A percentile compares a stretch with the other conserved stretches of the same genome.
Evolutionary conservation across 1,140 invertebrate genomes (phyloP).

Genomic region (Calliopsis andreniformis): DNA sequence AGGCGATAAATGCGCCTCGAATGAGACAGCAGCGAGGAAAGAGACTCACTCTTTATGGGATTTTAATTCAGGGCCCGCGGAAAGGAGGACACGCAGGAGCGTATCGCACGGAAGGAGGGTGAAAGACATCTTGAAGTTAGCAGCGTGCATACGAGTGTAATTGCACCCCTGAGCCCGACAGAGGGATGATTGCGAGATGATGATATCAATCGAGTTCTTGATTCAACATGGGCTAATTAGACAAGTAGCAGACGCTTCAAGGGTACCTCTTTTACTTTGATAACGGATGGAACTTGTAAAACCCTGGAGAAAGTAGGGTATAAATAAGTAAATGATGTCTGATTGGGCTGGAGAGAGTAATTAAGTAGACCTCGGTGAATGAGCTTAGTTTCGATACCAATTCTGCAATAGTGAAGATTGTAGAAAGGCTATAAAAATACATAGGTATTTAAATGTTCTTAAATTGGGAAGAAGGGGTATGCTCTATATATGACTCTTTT

Average conservation of each 20-base stretch:
- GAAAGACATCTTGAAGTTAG: conserved; percentile 10
- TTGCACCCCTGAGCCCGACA: neutral
- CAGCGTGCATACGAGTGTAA: conserved; percentile 30
- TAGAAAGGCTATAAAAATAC: too few relatives aligned
- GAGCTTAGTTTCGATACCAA: too few relatives aligned
- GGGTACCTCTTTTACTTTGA: too few relatives aligned
- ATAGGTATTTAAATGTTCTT: too few relatives aligned
- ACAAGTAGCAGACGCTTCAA: neutral
- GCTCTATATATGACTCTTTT: too few relatives aligned
- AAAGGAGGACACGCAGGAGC: conserved; percentile 35
- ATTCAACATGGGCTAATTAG: conserved; percentile 38
- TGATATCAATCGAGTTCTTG: neutral
- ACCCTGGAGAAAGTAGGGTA: too few relatives aligned
- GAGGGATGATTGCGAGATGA: neutral
- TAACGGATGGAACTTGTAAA: too few relatives aligned
- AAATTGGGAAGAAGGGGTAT: too few relatives aligned
- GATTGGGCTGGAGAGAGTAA: too few relatives aligned
- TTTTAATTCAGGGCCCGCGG: conserved; percentile 72
- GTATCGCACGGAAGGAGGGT: neutral
- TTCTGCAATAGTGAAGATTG: too few relatives aligned
- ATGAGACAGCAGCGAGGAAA: conserved; percentile 71
- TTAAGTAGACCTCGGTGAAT: too few relatives aligned
- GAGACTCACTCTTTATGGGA: conserved; percentile 72
- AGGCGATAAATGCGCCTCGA: conserved; percentile 76
- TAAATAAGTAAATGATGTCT: too few relatives aligned